These are phyloP conservation scores for Lordiphosa andalusiaca DNA, from an alignment of 2,888 invertebrate genomes.

Conservation along the genomic window DNA sequence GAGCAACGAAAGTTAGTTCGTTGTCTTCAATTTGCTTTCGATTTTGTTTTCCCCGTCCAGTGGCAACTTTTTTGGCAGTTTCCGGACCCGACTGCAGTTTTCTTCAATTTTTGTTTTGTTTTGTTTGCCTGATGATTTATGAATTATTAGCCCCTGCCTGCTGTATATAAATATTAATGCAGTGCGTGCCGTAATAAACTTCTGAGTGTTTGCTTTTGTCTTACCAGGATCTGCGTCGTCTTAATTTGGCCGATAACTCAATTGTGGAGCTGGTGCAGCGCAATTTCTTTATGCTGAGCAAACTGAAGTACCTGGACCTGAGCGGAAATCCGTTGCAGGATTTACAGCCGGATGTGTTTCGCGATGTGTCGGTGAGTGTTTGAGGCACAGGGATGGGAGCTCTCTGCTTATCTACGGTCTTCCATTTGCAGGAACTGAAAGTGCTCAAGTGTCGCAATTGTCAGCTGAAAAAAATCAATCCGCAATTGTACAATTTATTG, in stretches of 20 bases:
- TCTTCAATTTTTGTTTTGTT: too few relatives aligned
- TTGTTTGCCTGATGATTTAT: slow-evolving; percentile 51
- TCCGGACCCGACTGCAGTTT: slow-evolving; percentile 32
- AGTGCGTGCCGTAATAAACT: slow-evolving; percentile 55
- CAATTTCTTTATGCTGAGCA: slow-evolving; percentile 87
- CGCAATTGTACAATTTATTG: slow-evolving; percentile 88
- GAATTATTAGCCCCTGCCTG: slow-evolving; percentile 63
- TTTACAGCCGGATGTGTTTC: slow-evolving; percentile 89
- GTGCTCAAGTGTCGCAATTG: slow-evolving; percentile 88
- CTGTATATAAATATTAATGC: slow-evolving; percentile 47
- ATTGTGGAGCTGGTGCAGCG: slow-evolving; percentile 86
- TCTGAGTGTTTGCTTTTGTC: slow-evolving; percentile 9
- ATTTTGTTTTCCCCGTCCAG: slow-evolving; percentile 52
- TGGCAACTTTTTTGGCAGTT: slow-evolving; percentile 46
- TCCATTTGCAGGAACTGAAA: slow-evolving; percentile 83
- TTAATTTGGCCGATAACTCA: slow-evolving; percentile 85
- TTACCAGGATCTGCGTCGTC: slow-evolving; percentile 83
- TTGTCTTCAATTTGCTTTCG: slow-evolving; percentile 74
- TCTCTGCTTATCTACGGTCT: background rate
- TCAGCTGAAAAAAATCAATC: slow-evolving; percentile 87
- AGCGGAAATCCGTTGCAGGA: slow-evolving; percentile 88
- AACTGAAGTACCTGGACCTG: slow-evolving; percentile 86
- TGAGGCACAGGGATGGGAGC: background rate
- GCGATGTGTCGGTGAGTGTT: slow-evolving; percentile 84
- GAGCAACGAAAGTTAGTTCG: slow-evolving; percentile 48